phyloP scores from a whole-genome alignment of 64 coral and sea anemone species.

The Actinia tenebrosa region DNA sequence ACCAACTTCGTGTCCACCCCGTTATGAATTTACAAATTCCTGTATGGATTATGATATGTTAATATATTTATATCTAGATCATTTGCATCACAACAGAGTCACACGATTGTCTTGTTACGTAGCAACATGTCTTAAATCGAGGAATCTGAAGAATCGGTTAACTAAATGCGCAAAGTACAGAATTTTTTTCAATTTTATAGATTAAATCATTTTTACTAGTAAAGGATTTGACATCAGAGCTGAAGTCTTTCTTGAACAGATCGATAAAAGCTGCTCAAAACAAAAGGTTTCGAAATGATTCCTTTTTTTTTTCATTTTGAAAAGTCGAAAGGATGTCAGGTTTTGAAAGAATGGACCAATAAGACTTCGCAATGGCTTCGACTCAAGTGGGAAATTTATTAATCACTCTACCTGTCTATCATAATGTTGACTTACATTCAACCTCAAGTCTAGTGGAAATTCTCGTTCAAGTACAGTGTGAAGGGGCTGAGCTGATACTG shows the following conservation, averaged over 20 bases:
- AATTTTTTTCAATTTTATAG: not conserved
- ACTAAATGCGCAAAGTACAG: not conserved
- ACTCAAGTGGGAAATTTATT: not conserved
- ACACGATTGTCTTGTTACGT: not conserved
- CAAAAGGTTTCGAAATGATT: not conserved
- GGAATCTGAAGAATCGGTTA: not conserved
- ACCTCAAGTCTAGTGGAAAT: not conserved
- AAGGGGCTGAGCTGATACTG: not conserved
- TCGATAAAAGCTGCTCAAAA: not conserved
- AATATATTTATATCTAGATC: not conserved
- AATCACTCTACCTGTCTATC: not conserved
- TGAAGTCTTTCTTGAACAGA: not conserved
- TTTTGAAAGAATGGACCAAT: not conserved
- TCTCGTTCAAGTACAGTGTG: not conserved
- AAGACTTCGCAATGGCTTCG: not conserved
- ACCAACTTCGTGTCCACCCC: conserved; percentile 7
- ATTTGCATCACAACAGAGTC: conserved; percentile 20
- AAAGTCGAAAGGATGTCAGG: not conserved
- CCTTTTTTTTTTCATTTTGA: not conserved
- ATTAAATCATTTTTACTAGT: not conserved
- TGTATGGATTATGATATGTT: conserved; percentile 1
- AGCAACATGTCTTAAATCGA: not conserved
- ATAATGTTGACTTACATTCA: not conserved
- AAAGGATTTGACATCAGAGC: not conserved
- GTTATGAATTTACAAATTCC: conserved; percentile 29